phyloP scores from a whole-genome alignment of 2,888 invertebrate genomes.

The Hemaris fuciformis region DNA sequence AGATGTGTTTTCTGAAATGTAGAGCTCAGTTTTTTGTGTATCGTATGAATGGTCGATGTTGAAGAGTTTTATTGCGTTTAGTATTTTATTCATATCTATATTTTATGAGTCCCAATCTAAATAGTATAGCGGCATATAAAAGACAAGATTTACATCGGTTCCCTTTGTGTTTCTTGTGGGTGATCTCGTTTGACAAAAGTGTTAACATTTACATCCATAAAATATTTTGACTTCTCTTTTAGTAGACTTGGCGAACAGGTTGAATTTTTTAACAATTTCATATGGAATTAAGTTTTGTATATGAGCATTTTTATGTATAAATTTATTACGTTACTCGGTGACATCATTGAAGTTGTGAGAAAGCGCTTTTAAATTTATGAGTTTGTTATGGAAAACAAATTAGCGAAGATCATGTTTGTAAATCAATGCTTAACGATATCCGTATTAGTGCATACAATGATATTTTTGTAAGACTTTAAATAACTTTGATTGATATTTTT shows the following conservation, averaged over 20 bases:
- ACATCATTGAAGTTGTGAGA: neutral
- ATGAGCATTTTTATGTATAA: neutral
- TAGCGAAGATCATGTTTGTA: no score
- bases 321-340: neutral
- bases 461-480: no score
- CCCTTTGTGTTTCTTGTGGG: slow-evolving; percentile 66
- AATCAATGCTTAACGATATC: no score
- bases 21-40: slow-evolving; percentile 46
- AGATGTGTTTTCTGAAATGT: slow-evolving; percentile 55
- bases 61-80: slow-evolving; percentile 67
- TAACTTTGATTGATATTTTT: no score
- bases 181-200: slow-evolving; percentile 75
- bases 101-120: slow-evolving; percentile 62
- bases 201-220: slow-evolving; percentile 75
- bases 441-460: no score
- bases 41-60: slow-evolving; percentile 47
- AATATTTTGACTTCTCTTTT: slow-evolving; percentile 79
- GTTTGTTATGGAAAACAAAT: no score
- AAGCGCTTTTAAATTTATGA: neutral
- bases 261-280: slow-evolving; percentile 30
- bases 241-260: slow-evolving; percentile 53
- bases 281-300: neutral
- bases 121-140: slow-evolving; percentile 60
- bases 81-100: slow-evolving; percentile 73
- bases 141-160: slow-evolving; percentile 68